Percentiles rank a stretch among this genome's conserved stretches.
These are phyloP conservation scores for Psylliodes chrysocephalus DNA, from an alignment of 2,888 invertebrate species.

Conservation along the genomic window DNA sequence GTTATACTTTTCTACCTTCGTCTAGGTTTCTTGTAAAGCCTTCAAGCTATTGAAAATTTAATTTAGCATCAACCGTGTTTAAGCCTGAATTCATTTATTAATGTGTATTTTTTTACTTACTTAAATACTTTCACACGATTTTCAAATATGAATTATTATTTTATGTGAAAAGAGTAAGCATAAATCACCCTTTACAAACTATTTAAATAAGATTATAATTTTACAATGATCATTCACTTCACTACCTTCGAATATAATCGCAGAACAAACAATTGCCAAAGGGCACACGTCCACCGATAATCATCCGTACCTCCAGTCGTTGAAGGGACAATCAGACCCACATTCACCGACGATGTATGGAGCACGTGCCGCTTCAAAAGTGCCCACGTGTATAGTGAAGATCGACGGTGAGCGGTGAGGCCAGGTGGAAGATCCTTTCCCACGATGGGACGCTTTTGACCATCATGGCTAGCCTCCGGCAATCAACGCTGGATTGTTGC, in stretches of 20 bases:
- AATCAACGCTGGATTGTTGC: conserved; percentile 55
- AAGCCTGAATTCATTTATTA: no score
- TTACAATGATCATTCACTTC: background rate
- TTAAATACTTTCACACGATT: no score
- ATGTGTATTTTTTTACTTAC: no score
- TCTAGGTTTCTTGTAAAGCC: no score
- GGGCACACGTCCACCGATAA: conserved; percentile 56
- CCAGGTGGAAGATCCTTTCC: conserved; percentile 56
- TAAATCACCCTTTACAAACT: no score
- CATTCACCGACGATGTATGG: conserved; percentile 58
- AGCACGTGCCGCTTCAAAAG: conserved; percentile 55
- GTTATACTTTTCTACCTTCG: no score
- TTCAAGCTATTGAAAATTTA: no score
- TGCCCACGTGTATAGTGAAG: conserved; percentile 50
- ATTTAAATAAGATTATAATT: no score
- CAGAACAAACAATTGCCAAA: conserved; percentile 53
- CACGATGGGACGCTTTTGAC: conserved; percentile 50
- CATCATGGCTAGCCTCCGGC: conserved; percentile 43
- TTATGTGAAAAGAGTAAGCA: no score
- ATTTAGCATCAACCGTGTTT: no score
- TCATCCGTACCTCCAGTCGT: conserved; percentile 60
- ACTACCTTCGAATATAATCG: conserved; percentile 42
- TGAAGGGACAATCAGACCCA: conserved; percentile 61
- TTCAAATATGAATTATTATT: no score
- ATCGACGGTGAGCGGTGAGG: conserved; percentile 47